phyloP scores from a whole-genome alignment of 1,140 invertebrate genomes.

The Helicoverpa zea region DNA sequence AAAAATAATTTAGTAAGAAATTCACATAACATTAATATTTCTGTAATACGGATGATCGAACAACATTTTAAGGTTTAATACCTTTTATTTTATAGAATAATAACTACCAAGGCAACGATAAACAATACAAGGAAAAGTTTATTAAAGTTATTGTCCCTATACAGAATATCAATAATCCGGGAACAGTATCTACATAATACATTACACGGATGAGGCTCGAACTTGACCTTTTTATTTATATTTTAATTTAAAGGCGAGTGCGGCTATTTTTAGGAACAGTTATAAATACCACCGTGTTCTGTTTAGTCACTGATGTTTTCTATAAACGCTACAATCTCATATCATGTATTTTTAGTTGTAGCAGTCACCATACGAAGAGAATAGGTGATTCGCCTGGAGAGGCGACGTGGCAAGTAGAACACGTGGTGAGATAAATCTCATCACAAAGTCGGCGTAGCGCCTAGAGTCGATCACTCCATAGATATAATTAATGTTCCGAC shows the following conservation, averaged over 20 bases:
- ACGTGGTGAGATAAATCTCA: conserved; percentile 10
- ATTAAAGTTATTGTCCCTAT: background rate
- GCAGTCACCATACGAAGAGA: conserved; percentile 20
- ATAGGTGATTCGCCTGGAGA: background rate
- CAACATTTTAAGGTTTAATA: conserved; percentile 27
- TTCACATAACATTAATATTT: background rate
- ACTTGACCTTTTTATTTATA: conserved; percentile 41
- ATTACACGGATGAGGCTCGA: background rate
- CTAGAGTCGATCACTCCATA: conserved; percentile 25
- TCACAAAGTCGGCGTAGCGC: background rate
- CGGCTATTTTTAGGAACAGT: conserved; percentile 19
- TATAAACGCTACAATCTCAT: background rate
- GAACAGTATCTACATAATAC: background rate
- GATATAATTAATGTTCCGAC: conserved; percentile 62
- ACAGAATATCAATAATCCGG: background rate
- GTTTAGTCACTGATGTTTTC: conserved; percentile 16
- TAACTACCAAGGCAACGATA: conserved; percentile 13
- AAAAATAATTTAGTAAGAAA: background rate
- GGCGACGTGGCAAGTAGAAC: background rate
- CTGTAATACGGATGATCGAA: background rate
- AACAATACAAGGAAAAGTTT: conserved; percentile 41
- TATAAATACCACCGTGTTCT: conserved; percentile 29
- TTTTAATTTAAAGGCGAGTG: conserved; percentile 23
- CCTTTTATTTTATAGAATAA: conserved; percentile 33
- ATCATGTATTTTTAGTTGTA: conserved; percentile 29